Percentiles rank a stretch among this genome's conserved stretches.
Evolutionary conservation across 30 jellyfish, hydroid and myxozoan species (phyloP).

Genomic region (Pseudorhiza aurosa): DNA sequence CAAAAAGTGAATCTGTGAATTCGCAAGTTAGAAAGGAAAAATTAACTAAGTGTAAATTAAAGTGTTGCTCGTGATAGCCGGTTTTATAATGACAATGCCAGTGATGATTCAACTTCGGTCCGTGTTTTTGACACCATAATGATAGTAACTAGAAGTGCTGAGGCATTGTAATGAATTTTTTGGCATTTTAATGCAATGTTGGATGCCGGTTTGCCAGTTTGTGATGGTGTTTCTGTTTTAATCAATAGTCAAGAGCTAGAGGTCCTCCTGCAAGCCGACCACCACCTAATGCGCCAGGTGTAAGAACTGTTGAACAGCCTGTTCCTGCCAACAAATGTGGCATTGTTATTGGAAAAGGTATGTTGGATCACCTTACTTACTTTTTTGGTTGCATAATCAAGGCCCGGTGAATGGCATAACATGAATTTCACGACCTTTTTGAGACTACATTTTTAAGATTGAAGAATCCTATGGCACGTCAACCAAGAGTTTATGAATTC

Average conservation of each 20-base stretch:
- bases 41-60: too few species aligned
- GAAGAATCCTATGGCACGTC: not conserved
- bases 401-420: too few species aligned
- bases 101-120: slow-evolving; percentile 75
- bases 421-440: too few species aligned
- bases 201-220: not conserved
- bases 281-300: slow-evolving; percentile 86
- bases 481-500: too few species aligned
- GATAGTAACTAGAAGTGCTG: slow-evolving; percentile 65
- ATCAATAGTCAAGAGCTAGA: slow-evolving; percentile 48
- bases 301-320: slow-evolving; percentile 66
- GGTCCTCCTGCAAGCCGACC: slow-evolving; percentile 68
- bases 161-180: slow-evolving; percentile 26
- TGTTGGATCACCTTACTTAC: not conserved
- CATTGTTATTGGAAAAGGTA: slow-evolving; percentile 97
- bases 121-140: slow-evolving; percentile 46
- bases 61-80: too few species aligned
- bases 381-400: too few species aligned
- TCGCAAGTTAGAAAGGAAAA: too few species aligned
- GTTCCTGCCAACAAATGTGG: slow-evolving; percentile 99
- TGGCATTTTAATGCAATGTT: not conserved
- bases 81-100: too few species aligned
- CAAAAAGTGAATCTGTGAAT: too few species aligned
- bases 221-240: not conserved
- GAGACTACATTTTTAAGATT: too few species aligned